These are phyloP conservation scores for Cephalotes varians DNA, from an alignment of 2,888 invertebrate species.

Conservation along the genomic window DNA sequence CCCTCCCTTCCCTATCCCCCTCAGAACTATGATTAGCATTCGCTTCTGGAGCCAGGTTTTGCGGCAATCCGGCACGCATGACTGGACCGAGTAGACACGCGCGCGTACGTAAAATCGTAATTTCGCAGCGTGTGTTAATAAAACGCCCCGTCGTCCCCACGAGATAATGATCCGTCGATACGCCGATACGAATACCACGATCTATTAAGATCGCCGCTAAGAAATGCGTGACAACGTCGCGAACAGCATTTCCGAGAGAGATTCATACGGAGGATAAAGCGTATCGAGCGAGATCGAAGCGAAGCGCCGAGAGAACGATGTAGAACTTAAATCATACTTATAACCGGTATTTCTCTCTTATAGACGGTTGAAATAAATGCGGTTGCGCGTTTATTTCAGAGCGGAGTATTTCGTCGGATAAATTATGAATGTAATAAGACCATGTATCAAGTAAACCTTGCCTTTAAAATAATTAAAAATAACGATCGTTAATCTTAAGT, in stretches of 20 bases:
- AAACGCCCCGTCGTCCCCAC: slow-evolving; percentile 47
- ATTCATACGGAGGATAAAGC: slow-evolving; percentile 22
- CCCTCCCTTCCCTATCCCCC: background rate
- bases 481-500: background rate
- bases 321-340: slow-evolving; percentile 5
- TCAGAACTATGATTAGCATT: slow-evolving; percentile 67
- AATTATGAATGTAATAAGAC: background rate
- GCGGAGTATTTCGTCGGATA: background rate
- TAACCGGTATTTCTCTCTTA: slow-evolving; percentile 38
- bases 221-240: slow-evolving; percentile 38
- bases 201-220: slow-evolving; percentile 33
- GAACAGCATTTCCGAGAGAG: slow-evolving; percentile 19
- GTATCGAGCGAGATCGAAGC: slow-evolving; percentile 24
- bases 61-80: slow-evolving; percentile 72
- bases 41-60: slow-evolving; percentile 65
- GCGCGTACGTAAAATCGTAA: slow-evolving; percentile 45
- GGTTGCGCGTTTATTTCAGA: background rate
- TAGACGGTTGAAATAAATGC: background rate
- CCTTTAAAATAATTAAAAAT: background rate
- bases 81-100: slow-evolving; percentile 60
- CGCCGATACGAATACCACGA: slow-evolving; percentile 11
- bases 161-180: slow-evolving; percentile 23
- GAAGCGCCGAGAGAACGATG: slow-evolving; percentile 19
- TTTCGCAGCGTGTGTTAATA: slow-evolving; percentile 52
- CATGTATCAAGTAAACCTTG: background rate